Conservation (phyloP, 2,113 vertebrate genomes). For the Lichenostomus cassidix region DNA sequence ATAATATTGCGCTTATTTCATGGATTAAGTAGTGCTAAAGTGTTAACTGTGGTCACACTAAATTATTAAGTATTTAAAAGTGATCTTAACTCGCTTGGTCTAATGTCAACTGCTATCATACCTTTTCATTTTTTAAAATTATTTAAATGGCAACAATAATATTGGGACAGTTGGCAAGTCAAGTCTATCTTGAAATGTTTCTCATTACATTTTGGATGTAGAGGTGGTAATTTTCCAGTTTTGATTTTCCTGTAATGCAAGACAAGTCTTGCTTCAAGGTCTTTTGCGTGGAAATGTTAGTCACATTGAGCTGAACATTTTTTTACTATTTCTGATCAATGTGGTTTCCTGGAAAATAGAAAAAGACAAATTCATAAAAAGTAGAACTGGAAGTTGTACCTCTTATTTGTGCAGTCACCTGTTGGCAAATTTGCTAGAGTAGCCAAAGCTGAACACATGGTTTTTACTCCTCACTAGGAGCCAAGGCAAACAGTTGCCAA, state of each 20-base stretch:
- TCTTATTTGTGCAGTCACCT: not conserved
- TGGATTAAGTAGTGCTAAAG: not conserved
- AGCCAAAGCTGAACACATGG: not conserved
- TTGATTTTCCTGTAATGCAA: not conserved
- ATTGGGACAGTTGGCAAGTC: not conserved
- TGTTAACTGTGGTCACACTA: not conserved
- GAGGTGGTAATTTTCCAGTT: not conserved
- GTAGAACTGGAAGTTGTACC: not conserved
- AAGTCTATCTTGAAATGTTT: not conserved
- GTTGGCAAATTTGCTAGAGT: not conserved
- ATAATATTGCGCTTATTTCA: not conserved
- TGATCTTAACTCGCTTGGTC: not conserved
- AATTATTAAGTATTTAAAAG: not conserved
- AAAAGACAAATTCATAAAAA: not conserved
- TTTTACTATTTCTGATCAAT: not conserved
- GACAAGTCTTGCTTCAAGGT: not conserved
- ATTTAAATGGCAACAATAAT: not conserved
- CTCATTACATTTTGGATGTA: not conserved
- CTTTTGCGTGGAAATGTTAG: not conserved
- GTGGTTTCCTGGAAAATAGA: not conserved
- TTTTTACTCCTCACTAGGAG: not conserved
- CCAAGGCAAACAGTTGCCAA: not conserved
- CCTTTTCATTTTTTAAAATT: fast-evolving
- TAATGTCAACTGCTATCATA: not conserved
- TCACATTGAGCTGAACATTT: not conserved